These are phyloP conservation scores for Coelinius sp. DNA, from an alignment of 2,888 invertebrate genomes.

Conservation along the genomic window DNA sequence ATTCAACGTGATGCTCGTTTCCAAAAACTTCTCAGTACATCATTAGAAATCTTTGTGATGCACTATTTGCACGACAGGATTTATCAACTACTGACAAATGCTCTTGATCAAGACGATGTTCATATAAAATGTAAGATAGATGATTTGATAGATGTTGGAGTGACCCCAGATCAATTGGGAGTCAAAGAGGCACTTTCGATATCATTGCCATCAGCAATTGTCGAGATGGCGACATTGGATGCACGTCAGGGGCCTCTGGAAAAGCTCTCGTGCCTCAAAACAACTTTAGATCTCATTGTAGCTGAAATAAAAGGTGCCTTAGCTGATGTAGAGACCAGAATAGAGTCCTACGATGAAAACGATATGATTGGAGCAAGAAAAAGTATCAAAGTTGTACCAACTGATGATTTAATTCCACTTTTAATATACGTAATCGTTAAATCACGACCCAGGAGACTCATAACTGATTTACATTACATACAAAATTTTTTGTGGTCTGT, in stretches of 20 bases:
- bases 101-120: slow-evolving; percentile 61
- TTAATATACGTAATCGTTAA: slow-evolving; percentile 69
- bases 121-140: slow-evolving; percentile 64
- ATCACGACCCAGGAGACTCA: slow-evolving; percentile 69
- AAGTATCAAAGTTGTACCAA: slow-evolving; percentile 40
- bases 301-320: slow-evolving; percentile 71
- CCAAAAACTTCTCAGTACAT: slow-evolving; percentile 55
- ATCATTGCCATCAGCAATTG: slow-evolving; percentile 71
- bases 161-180: slow-evolving; percentile 69
- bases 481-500: slow-evolving; percentile 65
- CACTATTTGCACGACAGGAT: slow-evolving; percentile 64
- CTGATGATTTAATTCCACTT: slow-evolving; percentile 68
- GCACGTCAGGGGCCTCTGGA: slow-evolving; percentile 68
- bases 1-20: slow-evolving; percentile 57
- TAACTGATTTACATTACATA: slow-evolving; percentile 71
- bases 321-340: slow-evolving; percentile 62
- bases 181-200: slow-evolving; percentile 67
- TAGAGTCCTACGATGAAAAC: slow-evolving; percentile 41
- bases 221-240: slow-evolving; percentile 71
- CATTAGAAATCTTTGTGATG: slow-evolving; percentile 59
- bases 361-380: slow-evolving; percentile 46
- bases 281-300: slow-evolving; percentile 70
- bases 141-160: slow-evolving; percentile 60
- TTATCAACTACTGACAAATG: slow-evolving; percentile 60
- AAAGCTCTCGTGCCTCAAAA: slow-evolving; percentile 70